Evolutionary conservation across 2,113 vertebrate genomes (phyloP), one percentile per base, ranked within the genome.

Genomic region (Pogona vitticeps): DNA sequence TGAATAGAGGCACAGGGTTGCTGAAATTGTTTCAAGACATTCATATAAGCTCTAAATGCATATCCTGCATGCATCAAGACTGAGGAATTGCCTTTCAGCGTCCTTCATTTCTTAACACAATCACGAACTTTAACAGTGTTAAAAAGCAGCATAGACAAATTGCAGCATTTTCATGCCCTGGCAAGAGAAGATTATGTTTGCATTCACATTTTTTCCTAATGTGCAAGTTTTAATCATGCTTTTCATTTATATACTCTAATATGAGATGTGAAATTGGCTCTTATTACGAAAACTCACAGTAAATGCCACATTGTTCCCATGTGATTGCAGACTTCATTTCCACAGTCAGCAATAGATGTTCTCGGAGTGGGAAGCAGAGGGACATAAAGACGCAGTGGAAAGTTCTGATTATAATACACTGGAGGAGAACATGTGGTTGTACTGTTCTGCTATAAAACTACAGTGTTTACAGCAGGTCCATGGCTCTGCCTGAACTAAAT

Each of bases 201-300:
- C 71, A 89, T 8, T 42, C 33, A 82, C 1, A 33, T 71, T 6
- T 81, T 61, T 18, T 38, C 23, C 83, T 71, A 38, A 17, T n/a
- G 75, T 80, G 38, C 46, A 80, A 81, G n/a, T 77, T 58, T 36
- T 65, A 68, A 72, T 82, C 40, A 20, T 56, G 20, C 59, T 85
- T 84, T 36, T 80, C 28, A 46, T 85, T 89, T 81, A 56, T n/a
- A 65, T 46, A 40, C 36, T 91, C 85, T 90, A 79, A 59, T 58
- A 84, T 58, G 76, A 88, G 9, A 79, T 42, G 10, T 81, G 38
- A 91, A 88, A 46, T 68, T 85, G 21, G 26, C 18, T 86, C 8
- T 23, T 77, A 82, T 40, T 80, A 46, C 23, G 40, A 83, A 84
- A 40, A 73, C 36, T 38, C 14, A 67, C 65, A 20, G 1, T 71